Evolutionary conservation across 92 coral and sea anemone species (phyloP), one percentile per base, ranked within the genome.

Genomic region (Muricea muricata): DNA sequence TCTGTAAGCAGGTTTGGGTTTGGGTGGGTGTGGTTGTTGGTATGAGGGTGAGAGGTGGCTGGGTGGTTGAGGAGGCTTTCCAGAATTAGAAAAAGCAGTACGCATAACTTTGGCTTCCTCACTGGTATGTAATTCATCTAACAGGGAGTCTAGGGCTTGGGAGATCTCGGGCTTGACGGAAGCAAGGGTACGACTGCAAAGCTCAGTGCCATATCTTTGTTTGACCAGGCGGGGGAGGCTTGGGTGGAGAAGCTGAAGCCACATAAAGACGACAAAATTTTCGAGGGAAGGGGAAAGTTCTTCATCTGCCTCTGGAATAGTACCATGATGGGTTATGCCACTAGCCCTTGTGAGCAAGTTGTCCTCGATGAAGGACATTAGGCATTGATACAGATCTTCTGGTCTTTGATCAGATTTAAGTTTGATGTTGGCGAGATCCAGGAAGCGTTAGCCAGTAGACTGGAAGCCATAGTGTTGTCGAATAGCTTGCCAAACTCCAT

Each of bases 81-180:
- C 72, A n/a, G 29, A 65, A 39, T 1, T 7, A 2, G 72, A 0
- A 11, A 7, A 11, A 10, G 21, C 35, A 1, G 72, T 14, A 18
- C 72, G 72, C 72, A 65, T 14, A 25, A 65, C 42, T 34, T 65
- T 65, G 72, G 72, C 72, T 34, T 65, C 72, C 7, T 65, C 42
- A 10, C 72, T 65, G 42, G 15, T 65, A 39, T 24, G 72, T 34
- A 65, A 10, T n/a, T 65, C 72, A 1, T 65, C 72, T 34, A 65
- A 21, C 42, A 65, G 9, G 4, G 72, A 65, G 39, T 65, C 72
- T 0, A 65, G 34, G 39, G 72, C 72, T 29, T 65, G 39, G 14
- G 72, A 65, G 1, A 65, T 29, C 24, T 65, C 42, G 4, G 72
- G 72, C 39, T 65, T 65, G 4, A 65, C 29, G 1, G 72, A 65